Evolutionary conservation across 2,888 invertebrate species (phyloP), one percentile per base, ranked within the genome.

Genomic region (Drosophila barbarae): DNA sequence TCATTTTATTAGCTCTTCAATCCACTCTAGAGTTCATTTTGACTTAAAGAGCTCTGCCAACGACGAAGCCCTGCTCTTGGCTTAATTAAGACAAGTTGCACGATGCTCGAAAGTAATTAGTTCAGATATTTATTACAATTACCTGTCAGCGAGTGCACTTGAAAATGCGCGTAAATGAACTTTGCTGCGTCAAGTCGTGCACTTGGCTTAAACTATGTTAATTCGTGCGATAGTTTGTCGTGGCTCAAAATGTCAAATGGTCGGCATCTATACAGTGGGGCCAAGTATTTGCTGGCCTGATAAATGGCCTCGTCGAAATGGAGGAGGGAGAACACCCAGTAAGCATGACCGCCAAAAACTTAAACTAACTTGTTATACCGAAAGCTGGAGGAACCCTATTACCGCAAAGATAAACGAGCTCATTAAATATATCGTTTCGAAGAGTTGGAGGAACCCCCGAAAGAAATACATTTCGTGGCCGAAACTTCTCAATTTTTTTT

Each of bases 61-160:
- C 10, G 42, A 18, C 12, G 46, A 13, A 9, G 56, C 18, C 18
- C 1, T 18, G 18, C 18, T 18, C 18, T 18, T 1, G 18, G 18
- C 68, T 51, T 77, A 82, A 82, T 75, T 68, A 73, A 72, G 75
- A 79, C 76, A 79, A 82, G 65, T 77, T 71, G 68, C 58, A 58
- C 55, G 46, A 65, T 67, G 70, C 78, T 77, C 68, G 71, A 74
- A 71, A 67, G 76, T 79, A 79, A 79, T 79, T 79, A 79, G 79
- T 71, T 50, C 67, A 61, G 52, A 77, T 79, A 82, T 79, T 79
- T 79, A 79, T 79, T 79, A 69, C 82, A 77, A 79, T 79, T 77
- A 79, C 77, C 79, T 82, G 79, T 69, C 79, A 72, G 52, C 60
- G 44, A 59, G 50, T 51, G 51, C 60, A 68, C 54, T 60, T 52